phyloP scores from a whole-genome alignment of 2,797 vertebrate genomes.

The Acridotheres tristis region DNA sequence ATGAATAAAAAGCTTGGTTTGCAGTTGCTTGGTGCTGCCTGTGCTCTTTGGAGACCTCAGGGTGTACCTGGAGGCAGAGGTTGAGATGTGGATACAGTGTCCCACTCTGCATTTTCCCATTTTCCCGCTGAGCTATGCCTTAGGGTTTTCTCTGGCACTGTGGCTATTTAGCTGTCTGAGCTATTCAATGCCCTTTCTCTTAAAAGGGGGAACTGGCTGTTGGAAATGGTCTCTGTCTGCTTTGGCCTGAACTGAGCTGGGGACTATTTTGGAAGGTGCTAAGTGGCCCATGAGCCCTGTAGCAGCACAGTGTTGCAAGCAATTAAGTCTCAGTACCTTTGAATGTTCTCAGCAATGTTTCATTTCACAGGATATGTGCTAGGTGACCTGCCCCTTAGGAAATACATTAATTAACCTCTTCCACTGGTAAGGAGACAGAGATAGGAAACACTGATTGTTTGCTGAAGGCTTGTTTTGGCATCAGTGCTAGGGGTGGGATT shows the following conservation, averaged over 20 bases:
- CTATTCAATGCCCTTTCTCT: neutral
- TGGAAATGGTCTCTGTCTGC: neutral
- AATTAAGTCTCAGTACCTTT: neutral
- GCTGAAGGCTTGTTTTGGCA: neutral
- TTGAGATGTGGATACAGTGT: neutral
- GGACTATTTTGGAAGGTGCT: neutral
- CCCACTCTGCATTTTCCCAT: neutral
- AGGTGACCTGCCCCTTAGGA: neutral
- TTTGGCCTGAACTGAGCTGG: neutral
- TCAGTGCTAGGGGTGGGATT: neutral
- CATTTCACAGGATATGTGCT: neutral
- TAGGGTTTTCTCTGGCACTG: neutral
- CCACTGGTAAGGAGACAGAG: neutral
- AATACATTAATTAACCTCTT: neutral
- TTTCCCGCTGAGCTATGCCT: neutral
- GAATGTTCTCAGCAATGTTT: neutral
- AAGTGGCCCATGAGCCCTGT: neutral
- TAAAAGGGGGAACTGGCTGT: neutral
- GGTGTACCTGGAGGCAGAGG: neutral
- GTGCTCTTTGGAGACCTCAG: neutral
- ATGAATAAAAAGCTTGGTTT: neutral
- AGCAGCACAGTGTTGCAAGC: neutral
- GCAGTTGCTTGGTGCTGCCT: neutral
- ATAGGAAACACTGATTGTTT: neutral
- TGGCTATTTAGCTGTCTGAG: neutral